Evolutionary conservation across 2,113 vertebrate species (phyloP), one percentile per base, ranked within the genome.

Genomic region (Axis porcinus): DNA sequence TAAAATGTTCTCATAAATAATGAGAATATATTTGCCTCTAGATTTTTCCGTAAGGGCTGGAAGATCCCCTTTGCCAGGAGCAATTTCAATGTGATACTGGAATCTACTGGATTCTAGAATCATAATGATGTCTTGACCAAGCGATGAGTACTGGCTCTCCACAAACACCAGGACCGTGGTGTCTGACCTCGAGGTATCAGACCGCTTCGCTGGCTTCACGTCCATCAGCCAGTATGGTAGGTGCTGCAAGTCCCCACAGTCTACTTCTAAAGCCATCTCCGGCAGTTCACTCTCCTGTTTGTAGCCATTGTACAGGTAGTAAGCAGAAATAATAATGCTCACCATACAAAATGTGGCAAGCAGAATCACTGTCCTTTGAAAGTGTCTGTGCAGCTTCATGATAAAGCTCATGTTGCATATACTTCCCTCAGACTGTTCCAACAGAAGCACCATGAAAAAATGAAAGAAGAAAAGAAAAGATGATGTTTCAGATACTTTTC

Each of bases 351-450:
- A 99, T 86, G 99, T 99, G 97, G 99, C 98, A 97, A 99, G 98
- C 98, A 99, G 98, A 91, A 99, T 97, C n/a, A 99, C 98, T 43
- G 98, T 99, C 98, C 99, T 98, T 97, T 99, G 99, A 98, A 99
- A 99, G 97, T 99, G 99, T 98, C 98, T 98, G 97, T 99, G 99
- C 97, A 99, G 99, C 98, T 99, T 99, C 98, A 99, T 98, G 98
- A 99, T 97, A 99, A 98, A 99, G 98, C 97, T 99, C 99, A 99
- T 99, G 98, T 86, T 98, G 98, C 96, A 96, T 97, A 88, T 94
- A 96, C 93, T 95, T 97, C 96, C 95, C 97, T 98, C 88, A 97
- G 95, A 93, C 23, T 86, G 97, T 90, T 98, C 92, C 25, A 94
- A 96, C 4, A 88, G 95, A 86, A 97, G 97, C 98, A 98, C 98